Base-by-base conservation (phyloP, 64 coral and sea anemone species). In the Exaiptasia diaphana region DNA sequence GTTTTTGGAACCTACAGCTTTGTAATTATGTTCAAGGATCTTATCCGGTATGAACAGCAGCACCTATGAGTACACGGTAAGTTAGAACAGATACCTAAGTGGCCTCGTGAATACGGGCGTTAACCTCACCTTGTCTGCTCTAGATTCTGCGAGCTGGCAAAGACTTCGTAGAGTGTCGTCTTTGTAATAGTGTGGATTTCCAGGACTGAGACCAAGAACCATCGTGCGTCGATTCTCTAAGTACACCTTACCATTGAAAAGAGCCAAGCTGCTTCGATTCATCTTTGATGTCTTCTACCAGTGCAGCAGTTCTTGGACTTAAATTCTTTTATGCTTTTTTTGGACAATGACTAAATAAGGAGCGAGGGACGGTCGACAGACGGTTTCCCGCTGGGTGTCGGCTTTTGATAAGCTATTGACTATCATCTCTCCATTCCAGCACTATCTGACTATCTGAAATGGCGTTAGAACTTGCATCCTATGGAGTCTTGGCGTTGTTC, bases 171-270 rank as follows among this genome's bases (percentile, higher is more conserved):
- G 58, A 27, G 22, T 76, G n/a, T 87, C 84, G 9, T 38, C 60
- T 15, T 78, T 77, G 57, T 88, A 93, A 62, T 83, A 93, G 53
- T 63, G 41, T 2, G 91, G 91, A 64, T 93, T 93, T 17, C 91
- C 91, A 35, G 91, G 91, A 63, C 90, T 93, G 11, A 93, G 70
- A 10, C 90, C 90, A 21, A 93, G 67, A 0, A 93, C 41, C 5
- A 88, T 44, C 11, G 84, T 68, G 24, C 73, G 45, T 41, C 54
- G 21, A 28, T 71, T 37, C 29, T 53, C 48, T 25, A 86, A n/a
- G 48, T 82, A 93, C 34, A 35, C 82, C 23, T 69, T 34, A 11
- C 83, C 90, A 38, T 87, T 75, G 9, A 80, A 68, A 37, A 70
- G 0, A 58, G 57, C 56, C 23, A 76, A 79, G n/a, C n/a, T n/a